Evolutionary conservation across 2,888 invertebrate species (phyloP).

Genomic region (Eupithecia subfuscata): DNA sequence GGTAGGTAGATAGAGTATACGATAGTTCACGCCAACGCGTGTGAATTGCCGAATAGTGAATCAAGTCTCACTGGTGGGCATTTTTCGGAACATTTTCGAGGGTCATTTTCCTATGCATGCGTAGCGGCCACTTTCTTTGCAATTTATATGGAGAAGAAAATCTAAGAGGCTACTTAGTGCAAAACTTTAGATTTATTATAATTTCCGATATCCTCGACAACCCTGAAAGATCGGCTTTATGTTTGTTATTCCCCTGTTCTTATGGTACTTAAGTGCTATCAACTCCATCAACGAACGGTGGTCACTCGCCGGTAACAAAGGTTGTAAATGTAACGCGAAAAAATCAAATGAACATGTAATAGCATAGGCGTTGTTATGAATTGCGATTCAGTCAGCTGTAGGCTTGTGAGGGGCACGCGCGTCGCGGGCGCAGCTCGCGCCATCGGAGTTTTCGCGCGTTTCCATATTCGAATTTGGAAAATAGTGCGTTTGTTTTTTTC

Average conservation of each 20-base stretch:
- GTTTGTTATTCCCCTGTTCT: not conserved
- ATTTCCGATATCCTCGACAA: conserved; percentile 19
- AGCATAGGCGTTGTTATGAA: conserved; percentile 70
- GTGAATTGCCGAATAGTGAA: not conserved
- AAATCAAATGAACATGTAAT: conserved; percentile 68
- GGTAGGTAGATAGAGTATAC: not conserved
- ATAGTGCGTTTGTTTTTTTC: conserved; percentile 22
- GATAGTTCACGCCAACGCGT: conserved; percentile 8
- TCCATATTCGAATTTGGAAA: conserved; percentile 37
- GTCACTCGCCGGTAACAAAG: conserved; percentile 52
- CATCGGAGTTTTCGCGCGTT: conserved; percentile 66
- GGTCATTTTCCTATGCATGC: not conserved
- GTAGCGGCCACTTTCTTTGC: not conserved
- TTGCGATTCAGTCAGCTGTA: conserved; percentile 80
- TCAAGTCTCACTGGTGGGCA: not conserved
- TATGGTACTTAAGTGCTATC: conserved; percentile 3
- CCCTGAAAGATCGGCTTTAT: conserved; percentile 34
- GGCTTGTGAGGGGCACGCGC: conserved; percentile 77
- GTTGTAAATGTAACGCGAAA: conserved; percentile 62
- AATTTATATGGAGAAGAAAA: not conserved
- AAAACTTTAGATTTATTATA: not conserved
- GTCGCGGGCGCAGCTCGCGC: conserved; percentile 74
- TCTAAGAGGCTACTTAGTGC: not conserved
- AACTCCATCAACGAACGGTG: conserved; percentile 51
- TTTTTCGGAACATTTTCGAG: not conserved